Conservation (phyloP, 2,113 vertebrate genomes). For the Carassius carassius region DNA sequence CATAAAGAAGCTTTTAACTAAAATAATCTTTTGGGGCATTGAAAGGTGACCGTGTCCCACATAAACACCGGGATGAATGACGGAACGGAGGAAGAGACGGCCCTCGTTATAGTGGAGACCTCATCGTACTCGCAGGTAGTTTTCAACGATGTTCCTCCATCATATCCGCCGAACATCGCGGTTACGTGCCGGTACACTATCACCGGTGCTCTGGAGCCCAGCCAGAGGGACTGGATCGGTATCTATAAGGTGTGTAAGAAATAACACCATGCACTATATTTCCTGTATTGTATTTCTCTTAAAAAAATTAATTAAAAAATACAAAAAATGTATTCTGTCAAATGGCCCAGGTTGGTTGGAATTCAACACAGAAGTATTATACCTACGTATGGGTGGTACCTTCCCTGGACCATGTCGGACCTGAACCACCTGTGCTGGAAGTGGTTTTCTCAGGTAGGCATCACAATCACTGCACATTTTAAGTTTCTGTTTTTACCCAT, state of each 20-base stretch:
- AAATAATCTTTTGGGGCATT: not conserved
- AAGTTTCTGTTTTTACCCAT: not conserved
- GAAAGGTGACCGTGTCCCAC: not conserved
- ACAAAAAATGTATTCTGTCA: not conserved
- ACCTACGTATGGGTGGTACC: constrained; percentile 76
- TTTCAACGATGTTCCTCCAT: constrained; percentile 70
- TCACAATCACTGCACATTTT: not conserved
- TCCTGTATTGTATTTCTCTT: not conserved
- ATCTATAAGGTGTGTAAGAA: constrained; percentile 74
- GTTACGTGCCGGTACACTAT: constrained; percentile 72
- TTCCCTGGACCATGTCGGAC: constrained; percentile 36
- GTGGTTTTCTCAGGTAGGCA: constrained; percentile 70
- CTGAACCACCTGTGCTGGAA: constrained; percentile 47
- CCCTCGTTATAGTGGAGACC: constrained; percentile 45
- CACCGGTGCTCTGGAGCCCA: constrained; percentile 57
- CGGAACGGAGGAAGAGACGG: not conserved
- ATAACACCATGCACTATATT: not conserved
- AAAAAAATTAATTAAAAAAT: too few species aligned
- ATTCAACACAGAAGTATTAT: constrained; percentile 69
- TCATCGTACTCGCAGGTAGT: constrained; percentile 73
- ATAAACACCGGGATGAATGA: constrained; percentile 59
- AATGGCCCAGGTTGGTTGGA: constrained; percentile 77
- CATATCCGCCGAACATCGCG: constrained; percentile 58
- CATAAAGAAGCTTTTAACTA: not conserved
- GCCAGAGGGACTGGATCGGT: constrained; percentile 76